These are phyloP conservation scores for Trogon surrucura DNA, from an alignment of 2,113 vertebrate genomes.

Conservation along the genomic window DNA sequence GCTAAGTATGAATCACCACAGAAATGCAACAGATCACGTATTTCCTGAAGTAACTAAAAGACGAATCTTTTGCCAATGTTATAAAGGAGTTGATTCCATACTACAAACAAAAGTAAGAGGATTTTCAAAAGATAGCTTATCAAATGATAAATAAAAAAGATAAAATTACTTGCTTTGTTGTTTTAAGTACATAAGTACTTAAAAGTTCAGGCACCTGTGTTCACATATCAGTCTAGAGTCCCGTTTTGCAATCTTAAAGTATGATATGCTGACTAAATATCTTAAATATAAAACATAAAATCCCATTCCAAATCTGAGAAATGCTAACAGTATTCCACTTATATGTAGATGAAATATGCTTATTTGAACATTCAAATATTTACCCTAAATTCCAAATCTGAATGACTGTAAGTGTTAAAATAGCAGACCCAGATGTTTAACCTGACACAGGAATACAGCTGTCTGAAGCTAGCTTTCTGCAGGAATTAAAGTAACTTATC, in stretches of 20 bases:
- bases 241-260: slow-evolving; percentile 55
- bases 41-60: slow-evolving; percentile 21
- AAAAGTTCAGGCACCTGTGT: slow-evolving; percentile 52
- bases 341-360: slow-evolving; percentile 57
- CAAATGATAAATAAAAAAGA: slow-evolving; percentile 64
- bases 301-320: slow-evolving; percentile 59
- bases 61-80: slow-evolving; percentile 9
- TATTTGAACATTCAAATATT: slow-evolving; percentile 73
- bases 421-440: neutral
- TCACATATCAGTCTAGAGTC: slow-evolving; percentile 53
- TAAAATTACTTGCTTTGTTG: slow-evolving; percentile 57
- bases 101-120: slow-evolving; percentile 39
- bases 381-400: slow-evolving; percentile 57
- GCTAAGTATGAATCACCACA: neutral
- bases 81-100: slow-evolving; percentile 12
- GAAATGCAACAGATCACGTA: neutral
- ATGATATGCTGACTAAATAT: slow-evolving; percentile 52
- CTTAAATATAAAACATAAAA: slow-evolving; percentile 67
- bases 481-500: neutral
- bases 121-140: slow-evolving; percentile 54
- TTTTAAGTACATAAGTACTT: slow-evolving; percentile 53
- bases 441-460: neutral
- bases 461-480: neutral
- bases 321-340: slow-evolving; percentile 71
- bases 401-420: slow-evolving; percentile 37